A percentile compares a stretch with the other conserved stretches of the same genome.
These are phyloP conservation scores for Drosophila rellima DNA, from an alignment of 2,888 invertebrate species.

Conservation along the genomic window DNA sequence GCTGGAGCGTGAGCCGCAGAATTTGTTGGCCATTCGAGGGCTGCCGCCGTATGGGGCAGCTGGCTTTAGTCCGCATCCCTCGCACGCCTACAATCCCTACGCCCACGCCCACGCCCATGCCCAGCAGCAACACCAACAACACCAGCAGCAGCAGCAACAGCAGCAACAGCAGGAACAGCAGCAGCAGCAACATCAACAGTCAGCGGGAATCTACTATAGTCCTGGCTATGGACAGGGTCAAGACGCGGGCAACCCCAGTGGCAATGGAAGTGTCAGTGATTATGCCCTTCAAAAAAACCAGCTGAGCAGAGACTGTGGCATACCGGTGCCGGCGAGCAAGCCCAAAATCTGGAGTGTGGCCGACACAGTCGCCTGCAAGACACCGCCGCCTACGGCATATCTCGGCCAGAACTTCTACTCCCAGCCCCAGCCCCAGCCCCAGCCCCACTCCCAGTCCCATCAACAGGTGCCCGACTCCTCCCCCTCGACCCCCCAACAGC, in stretches of 20 bases:
- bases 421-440: slow-evolving; percentile 24
- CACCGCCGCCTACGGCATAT: slow-evolving; percentile 83
- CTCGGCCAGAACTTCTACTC: slow-evolving; percentile 84
- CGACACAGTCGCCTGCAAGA: slow-evolving; percentile 95
- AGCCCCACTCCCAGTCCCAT: slow-evolving; percentile 50
- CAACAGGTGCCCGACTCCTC: slow-evolving; percentile 56
- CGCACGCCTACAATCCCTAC: slow-evolving; percentile 66
- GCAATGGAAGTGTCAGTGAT: slow-evolving; percentile 75
- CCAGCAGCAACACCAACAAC: slow-evolving; percentile 65
- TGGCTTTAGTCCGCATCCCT: slow-evolving; percentile 55
- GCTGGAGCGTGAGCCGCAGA: slow-evolving; percentile 90
- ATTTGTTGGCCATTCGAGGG: slow-evolving; percentile 72
- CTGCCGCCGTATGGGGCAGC: slow-evolving; percentile 65
- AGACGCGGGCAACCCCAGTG: slow-evolving; percentile 82
- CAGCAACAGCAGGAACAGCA: slow-evolving; percentile 85
- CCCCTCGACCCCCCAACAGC: slow-evolving; percentile 45
- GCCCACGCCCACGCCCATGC: slow-evolving; percentile 68
- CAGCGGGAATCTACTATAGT: slow-evolving; percentile 71
- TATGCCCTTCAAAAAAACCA: slow-evolving; percentile 86
- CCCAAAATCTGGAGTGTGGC: slow-evolving; percentile 98
- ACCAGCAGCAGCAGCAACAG: slow-evolving; percentile 54
- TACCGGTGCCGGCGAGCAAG: slow-evolving; percentile 94
- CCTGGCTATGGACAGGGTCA: slow-evolving; percentile 54
- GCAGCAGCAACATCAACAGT: slow-evolving; percentile 86
- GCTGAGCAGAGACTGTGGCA: slow-evolving; percentile 92